Evolutionary conservation across 2,797 vertebrate genomes (phyloP), one percentile per base, ranked within the genome.

Genomic region (Cynodonichthys magdalenae): DNA sequence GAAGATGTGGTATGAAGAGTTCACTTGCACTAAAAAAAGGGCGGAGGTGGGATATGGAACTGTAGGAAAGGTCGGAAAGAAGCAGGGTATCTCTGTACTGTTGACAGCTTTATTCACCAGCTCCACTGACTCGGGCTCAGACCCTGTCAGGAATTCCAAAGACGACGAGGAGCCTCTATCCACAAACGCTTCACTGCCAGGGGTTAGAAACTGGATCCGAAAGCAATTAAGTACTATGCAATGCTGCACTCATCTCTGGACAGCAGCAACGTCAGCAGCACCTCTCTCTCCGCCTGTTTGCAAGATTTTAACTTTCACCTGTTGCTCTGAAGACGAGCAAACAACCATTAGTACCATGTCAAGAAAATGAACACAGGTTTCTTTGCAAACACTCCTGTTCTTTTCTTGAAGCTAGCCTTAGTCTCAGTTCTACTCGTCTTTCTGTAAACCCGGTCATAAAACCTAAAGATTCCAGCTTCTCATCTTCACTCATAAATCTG

Each of bases 51-150:
- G 67, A 64, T 53, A 36, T 61, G 71, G 74, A 72, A 56, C 39
- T 54, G 71, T 7, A 28, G n/a, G 63, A 66, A 59, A 66, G 57
- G 63, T 65, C 17, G 74, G 69, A 54, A 72, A 66, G 59, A 39
- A 44, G 47, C 11, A 0, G 56, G 62, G 59, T 82, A 80, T 86
- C 85, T 80, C 77, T 77, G 68, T 74, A 65, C 74, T 14, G 87
- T 81, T 90, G 89, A 91, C 88, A 89, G 89, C 85, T 90, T 84
- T 74, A 86, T 63, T 77, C 79, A 71, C 68, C 76, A 67, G 75
- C 77, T 53, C 59, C 44, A 63, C 71, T 63, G 63, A 79, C 64
- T 65, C 63, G 66, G 78, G 71, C 60, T 14, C 12, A 52, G 47
- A 77, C 75, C 76, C 72, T 74, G 76, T 36, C 71, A 64, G 61